Base-by-base conservation (phyloP, 2,797 vertebrate genomes). In the Coendou prehensilis region DNA sequence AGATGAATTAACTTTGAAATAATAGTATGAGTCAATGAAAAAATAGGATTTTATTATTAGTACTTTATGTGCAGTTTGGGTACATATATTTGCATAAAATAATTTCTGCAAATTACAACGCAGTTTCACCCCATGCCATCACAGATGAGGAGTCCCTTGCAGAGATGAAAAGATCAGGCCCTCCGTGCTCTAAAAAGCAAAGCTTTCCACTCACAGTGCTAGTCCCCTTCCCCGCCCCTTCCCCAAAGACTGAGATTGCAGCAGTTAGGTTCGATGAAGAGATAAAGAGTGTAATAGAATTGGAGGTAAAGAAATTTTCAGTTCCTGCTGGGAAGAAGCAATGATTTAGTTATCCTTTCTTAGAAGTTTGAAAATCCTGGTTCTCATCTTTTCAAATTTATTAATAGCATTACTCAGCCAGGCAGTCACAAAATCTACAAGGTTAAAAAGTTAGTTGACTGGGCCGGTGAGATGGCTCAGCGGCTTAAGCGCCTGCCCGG, bases 381-480 rank as follows among this genome's bases (percentile, higher is more conserved):
- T 71, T 93, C 63, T 95, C 57, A 23, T 85, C 84, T 90, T 79
- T 91, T 90, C 23, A 63, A 2, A 85, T 91, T 87, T 95, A 79
- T 87, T 85, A 92, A 93, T 91, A 90, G 45, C 54, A 94, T 92
- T 73, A 64, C 20, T 54, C 54, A 93, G 84, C 96, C 95, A 95
- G 87, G 61, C 78, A 95, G 90, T 80, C 95, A 96, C 30, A 95
- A 50, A 96, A 97, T 96, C 86, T 84, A 63, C 69, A 97, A 64
- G 96, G 76, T 96, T 97, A 94, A 89, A 97, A 50, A 97, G 94
- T 95, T 81, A 95, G 56, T 87, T 64, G 89, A 87, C 82, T 85
- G 61, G n/a, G n/a, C n/a, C n/a, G n/a, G n/a, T n/a, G n/a, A n/a
- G n/a, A n/a, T n/a, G n/a, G n/a, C n/a, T n/a, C n/a, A n/a, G n/a